Evolutionary conservation across 92 coral and sea anemone genomes (phyloP).

Genomic region (Zoanthus sociatus): DNA sequence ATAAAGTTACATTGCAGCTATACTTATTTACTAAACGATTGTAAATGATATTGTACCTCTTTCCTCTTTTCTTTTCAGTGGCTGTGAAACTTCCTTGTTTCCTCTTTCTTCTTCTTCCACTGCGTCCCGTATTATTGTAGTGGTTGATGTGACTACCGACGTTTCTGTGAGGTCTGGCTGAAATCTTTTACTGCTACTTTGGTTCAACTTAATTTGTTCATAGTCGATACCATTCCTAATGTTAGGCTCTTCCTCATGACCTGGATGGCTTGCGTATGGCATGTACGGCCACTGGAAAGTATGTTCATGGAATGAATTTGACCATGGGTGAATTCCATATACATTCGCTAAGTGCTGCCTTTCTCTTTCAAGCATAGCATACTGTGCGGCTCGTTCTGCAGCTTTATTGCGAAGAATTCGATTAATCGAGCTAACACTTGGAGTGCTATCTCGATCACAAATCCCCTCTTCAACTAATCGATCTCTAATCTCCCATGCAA

Average conservation of each 20-base stretch:
- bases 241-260: conserved; percentile 33
- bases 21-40: neutral
- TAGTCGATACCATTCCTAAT: conserved; percentile 9
- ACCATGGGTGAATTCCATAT: conserved; percentile 96
- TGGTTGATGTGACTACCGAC: neutral
- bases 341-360: conserved; percentile 95
- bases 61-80: conserved; percentile 15
- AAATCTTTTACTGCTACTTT: conserved; percentile 16
- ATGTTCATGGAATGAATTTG: conserved; percentile 70
- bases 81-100: neutral
- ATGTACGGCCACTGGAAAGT: conserved; percentile 78
- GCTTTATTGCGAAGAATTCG: conserved; percentile 98
- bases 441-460: conserved; percentile 97
- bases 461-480: conserved; percentile 97
- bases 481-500: conserved; percentile 99
- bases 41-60: neutral
- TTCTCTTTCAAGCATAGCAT: conserved; percentile 97
- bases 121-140: neutral
- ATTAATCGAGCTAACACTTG: conserved; percentile 98
- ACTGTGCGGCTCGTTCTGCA: conserved; percentile 99
- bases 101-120: conserved; percentile 22
- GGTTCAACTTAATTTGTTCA: conserved; percentile 30
- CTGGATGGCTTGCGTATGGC: conserved; percentile 30
- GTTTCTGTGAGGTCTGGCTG: conserved; percentile 10
- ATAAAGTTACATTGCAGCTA: neutral